A percentile compares a stretch with the other conserved stretches of the same genome.
Evolutionary conservation across 2,113 vertebrate genomes (phyloP).

Genomic region (Brachyhypopomus gauderio): DNA sequence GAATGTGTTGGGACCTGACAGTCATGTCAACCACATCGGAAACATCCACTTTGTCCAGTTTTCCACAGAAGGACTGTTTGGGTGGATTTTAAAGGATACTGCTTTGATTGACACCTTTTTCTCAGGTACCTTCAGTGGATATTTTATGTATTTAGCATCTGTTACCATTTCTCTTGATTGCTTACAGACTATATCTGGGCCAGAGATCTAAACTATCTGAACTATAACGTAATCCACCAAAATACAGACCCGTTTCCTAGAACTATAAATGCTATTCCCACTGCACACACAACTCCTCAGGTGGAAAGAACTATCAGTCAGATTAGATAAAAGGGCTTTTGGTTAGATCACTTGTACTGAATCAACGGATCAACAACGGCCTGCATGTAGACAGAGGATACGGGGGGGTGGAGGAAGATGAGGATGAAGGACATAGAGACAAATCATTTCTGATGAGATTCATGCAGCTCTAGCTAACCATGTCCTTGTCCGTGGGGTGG

Average conservation of each 20-base stretch:
- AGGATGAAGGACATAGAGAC: background rate
- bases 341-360: background rate
- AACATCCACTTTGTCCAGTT: slow-evolving; percentile 82
- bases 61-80: slow-evolving; percentile 79
- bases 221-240: background rate
- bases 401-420: background rate
- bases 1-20: slow-evolving; percentile 82
- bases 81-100: slow-evolving; percentile 77
- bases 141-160: background rate
- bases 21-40: slow-evolving; percentile 69
- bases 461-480: background rate
- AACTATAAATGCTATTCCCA: slow-evolving; percentile 7
- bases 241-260: background rate
- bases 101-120: slow-evolving; percentile 76
- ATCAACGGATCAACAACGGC: background rate
- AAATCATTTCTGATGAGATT: background rate
- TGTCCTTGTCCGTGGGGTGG: background rate
- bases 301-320: too few species aligned
- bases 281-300: too few species aligned
- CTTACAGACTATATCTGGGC: background rate
- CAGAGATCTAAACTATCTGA: background rate
- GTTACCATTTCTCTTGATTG: background rate
- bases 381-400: background rate
- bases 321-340: too few species aligned
- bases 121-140: slow-evolving; percentile 67